A percentile compares a stretch with the other conserved stretches of the same genome.
Evolutionary conservation across 2,888 invertebrate species (phyloP).

Genomic region (Suillia variegata): DNA sequence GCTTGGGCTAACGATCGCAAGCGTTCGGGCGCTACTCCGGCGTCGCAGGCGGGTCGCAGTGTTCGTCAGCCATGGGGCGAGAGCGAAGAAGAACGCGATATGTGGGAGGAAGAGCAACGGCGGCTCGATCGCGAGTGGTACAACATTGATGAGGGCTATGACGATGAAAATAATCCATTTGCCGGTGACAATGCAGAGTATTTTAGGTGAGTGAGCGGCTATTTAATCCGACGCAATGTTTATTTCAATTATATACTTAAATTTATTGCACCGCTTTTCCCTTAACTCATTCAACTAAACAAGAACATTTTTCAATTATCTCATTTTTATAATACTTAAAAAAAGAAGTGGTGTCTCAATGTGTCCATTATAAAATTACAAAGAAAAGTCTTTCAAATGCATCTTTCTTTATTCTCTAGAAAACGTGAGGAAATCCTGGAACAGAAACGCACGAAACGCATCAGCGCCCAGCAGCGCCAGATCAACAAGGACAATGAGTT

Average conservation of each 20-base stretch:
- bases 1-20: slow-evolving; percentile 75
- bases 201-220: slow-evolving; percentile 62
- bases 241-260: too few species aligned
- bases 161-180: slow-evolving; percentile 93
- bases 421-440: slow-evolving; percentile 93
- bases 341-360: too few species aligned
- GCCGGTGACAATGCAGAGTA: slow-evolving; percentile 88
- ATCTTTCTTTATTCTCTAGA: too few species aligned
- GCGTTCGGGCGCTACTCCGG: slow-evolving; percentile 70
- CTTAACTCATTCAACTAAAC: too few species aligned
- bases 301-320: too few species aligned
- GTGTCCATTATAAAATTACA: too few species aligned
- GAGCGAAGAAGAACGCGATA: slow-evolving; percentile 73
- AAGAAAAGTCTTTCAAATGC: too few species aligned
- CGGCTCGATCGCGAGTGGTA: slow-evolving; percentile 97
- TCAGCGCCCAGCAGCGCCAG: slow-evolving; percentile 95
- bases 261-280: too few species aligned
- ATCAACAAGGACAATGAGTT: slow-evolving; percentile 98
- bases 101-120: slow-evolving; percentile 91
- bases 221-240: too few species aligned
- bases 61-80: slow-evolving; percentile 65
- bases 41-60: slow-evolving; percentile 57
- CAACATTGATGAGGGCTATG: slow-evolving; percentile 90
- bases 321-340: too few species aligned
- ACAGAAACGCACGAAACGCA: slow-evolving; percentile 85